Percentiles rank a stretch among this genome's conserved stretches.
phyloP scores from a whole-genome alignment of 2,797 vertebrate species.

The Platyrinchus mystaceus region DNA sequence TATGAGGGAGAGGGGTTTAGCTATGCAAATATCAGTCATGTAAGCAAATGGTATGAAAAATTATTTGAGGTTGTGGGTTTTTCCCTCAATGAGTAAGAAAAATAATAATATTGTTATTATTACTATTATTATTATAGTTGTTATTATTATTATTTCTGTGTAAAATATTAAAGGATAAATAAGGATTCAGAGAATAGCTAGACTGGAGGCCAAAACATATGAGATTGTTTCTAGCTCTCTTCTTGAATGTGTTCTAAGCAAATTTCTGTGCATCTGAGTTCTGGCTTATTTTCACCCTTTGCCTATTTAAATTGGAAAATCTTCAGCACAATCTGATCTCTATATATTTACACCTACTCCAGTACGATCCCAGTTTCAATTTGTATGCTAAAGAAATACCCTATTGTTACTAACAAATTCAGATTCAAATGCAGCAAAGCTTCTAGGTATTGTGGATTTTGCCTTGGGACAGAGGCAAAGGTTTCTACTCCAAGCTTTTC shows the following conservation, averaged over 20 bases:
- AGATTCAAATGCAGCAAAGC: not conserved
- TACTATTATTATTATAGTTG: not conserved
- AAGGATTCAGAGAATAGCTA: not conserved
- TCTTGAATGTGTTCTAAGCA: not conserved
- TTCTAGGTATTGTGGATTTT: not conserved
- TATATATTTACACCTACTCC: not conserved
- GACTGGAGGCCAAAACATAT: not conserved
- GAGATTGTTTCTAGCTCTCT: not conserved
- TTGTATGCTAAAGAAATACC: not conserved
- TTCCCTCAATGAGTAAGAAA: not conserved
- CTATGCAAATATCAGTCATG: not conserved
- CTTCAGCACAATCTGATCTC: not conserved
- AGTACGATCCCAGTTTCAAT: not conserved
- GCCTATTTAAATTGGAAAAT: not conserved
- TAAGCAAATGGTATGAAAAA: slow-evolving; percentile 20
- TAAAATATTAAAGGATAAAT: not conserved
- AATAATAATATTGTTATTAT: not conserved
- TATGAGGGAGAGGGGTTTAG: not conserved
- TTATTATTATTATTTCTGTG: not conserved
- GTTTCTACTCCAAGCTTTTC: not conserved
- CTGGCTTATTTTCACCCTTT: not conserved
- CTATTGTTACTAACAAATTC: not conserved
- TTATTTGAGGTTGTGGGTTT: not conserved
- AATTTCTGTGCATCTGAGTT: not conserved
- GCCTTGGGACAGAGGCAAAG: not conserved